Percentiles rank a stretch among this genome's conserved stretches.
Conservation (phyloP, 2,888 invertebrate genomes). For the Melanostoma mellinum region DNA sequence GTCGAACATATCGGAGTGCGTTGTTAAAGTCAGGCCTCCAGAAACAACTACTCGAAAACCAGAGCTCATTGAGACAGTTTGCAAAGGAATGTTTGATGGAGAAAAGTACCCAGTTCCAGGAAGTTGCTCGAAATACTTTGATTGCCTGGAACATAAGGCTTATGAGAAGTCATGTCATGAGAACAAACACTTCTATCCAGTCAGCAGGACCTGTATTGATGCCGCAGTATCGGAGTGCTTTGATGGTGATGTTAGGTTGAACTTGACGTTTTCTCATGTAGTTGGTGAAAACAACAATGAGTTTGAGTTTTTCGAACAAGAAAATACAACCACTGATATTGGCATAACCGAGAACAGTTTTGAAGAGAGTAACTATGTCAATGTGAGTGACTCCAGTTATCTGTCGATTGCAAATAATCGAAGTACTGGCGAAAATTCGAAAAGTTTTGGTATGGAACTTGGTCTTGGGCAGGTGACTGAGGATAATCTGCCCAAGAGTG, state of each 20-base stretch:
- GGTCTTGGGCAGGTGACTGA: too few species aligned
- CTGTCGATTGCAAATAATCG: too few species aligned
- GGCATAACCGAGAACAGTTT: neutral
- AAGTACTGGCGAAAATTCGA: too few species aligned
- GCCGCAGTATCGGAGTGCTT: slow-evolving; percentile 32
- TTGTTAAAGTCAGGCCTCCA: neutral
- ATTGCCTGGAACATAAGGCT: slow-evolving; percentile 33
- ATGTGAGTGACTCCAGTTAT: too few species aligned
- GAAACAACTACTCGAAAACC: slow-evolving; percentile 4
- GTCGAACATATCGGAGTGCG: slow-evolving; percentile 13
- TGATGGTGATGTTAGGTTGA: slow-evolving; percentile 18
- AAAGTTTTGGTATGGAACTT: too few species aligned
- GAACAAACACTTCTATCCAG: slow-evolving; percentile 44
- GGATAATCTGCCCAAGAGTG: too few species aligned
- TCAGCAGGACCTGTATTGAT: slow-evolving; percentile 31
- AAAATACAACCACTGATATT: neutral
- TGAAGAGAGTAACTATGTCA: too few species aligned
- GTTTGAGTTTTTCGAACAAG: neutral
- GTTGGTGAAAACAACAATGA: neutral
- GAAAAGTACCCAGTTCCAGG: slow-evolving; percentile 39
- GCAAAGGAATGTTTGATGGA: slow-evolving; percentile 42
- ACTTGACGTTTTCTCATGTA: neutral
- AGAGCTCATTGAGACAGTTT: slow-evolving; percentile 17
- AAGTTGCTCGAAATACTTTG: slow-evolving; percentile 54
- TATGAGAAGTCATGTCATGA: slow-evolving; percentile 46